Conservation (phyloP, 2,797 vertebrate species). For the Epinephelus malabaricus region DNA sequence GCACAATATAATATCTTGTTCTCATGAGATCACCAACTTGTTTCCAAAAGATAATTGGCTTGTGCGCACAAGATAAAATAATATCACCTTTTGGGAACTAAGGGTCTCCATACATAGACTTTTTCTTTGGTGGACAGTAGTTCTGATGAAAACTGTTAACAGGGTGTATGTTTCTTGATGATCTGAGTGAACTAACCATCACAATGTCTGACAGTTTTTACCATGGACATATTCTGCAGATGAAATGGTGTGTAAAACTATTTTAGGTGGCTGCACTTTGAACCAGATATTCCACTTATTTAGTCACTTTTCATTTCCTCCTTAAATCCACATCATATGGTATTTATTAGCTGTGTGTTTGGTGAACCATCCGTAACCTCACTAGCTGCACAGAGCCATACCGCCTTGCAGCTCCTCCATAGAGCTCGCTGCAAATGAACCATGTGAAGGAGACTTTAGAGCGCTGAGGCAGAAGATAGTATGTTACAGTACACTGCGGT, state of each 20-base stretch:
- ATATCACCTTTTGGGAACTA: too few relatives aligned
- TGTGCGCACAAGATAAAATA: too few relatives aligned
- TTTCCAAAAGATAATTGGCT: too few relatives aligned
- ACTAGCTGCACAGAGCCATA: slow-evolving; percentile 32
- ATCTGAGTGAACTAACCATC: neutral
- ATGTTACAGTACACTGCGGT: slow-evolving; percentile 7
- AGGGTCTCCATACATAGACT: neutral
- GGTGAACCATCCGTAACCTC: slow-evolving; percentile 38
- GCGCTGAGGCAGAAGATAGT: slow-evolving; percentile 30
- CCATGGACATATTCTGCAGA: neutral
- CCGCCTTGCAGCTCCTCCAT: slow-evolving; percentile 23
- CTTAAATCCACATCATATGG: slow-evolving; percentile 8
- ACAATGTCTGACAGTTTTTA: neutral
- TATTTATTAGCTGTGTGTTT: slow-evolving; percentile 13
- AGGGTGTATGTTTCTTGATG: neutral
- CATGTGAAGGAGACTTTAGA: slow-evolving; percentile 43
- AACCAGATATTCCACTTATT: slow-evolving; percentile 1
- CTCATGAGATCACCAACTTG: too few relatives aligned
- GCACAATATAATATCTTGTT: too few relatives aligned
- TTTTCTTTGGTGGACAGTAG: slow-evolving; percentile 6
- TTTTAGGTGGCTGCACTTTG: neutral
- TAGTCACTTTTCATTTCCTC: neutral
- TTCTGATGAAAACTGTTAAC: neutral
- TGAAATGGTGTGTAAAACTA: slow-evolving; percentile 4
- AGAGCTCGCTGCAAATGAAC: slow-evolving; percentile 41